Evolutionary conservation across 2,888 invertebrate species (phyloP), one percentile per base, ranked within the genome.

Genomic region (Campoplex capitator): DNA sequence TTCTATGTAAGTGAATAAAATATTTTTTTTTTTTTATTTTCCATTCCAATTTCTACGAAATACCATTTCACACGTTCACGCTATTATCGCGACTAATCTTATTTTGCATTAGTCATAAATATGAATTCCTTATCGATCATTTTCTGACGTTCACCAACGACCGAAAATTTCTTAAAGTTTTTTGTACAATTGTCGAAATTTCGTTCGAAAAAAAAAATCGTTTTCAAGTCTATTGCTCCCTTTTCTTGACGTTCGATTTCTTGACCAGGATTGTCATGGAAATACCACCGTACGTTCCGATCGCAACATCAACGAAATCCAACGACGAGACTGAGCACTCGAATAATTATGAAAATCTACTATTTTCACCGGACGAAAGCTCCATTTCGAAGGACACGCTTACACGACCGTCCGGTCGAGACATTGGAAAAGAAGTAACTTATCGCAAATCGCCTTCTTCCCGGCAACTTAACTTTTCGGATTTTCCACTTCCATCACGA

Each of bases 1-100:
- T 65, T 67, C 58, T 28, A 48, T 65, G 89, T 89, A 65, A 89
- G 89, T 88, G 56, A 48, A 65, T 62, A 54, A 51, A 18, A 65
- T 32, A 51, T 51, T 45, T 42, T 42, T 42, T 23, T 23, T 48
- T 71, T 51, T 48, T 4, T 0, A 35, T 3, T 6, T 18, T 65
- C 8, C 18, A 13, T 6, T 18, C 0, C 6, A 51, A 51, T n/a
- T 51, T n/a, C n/a, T 7, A 51, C 0, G 2, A n/a, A 51, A 51
- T n/a, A 4, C 51, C 18, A 51, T n/a, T 18, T 51, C 6, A n/a
- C 18, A 23, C 23, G 23, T 23, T 23, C 0, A 23, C 23, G 51
- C 18, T 6, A 51, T 45, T 11, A 13, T 7, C 6, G 18, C 0
- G 51, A 51, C 51, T 3, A 51, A 51, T 51, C 0, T 51, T 51